These are phyloP conservation scores for Synodontis membranacea DNA, from an alignment of 2,113 vertebrate species.

Conservation along the genomic window DNA sequence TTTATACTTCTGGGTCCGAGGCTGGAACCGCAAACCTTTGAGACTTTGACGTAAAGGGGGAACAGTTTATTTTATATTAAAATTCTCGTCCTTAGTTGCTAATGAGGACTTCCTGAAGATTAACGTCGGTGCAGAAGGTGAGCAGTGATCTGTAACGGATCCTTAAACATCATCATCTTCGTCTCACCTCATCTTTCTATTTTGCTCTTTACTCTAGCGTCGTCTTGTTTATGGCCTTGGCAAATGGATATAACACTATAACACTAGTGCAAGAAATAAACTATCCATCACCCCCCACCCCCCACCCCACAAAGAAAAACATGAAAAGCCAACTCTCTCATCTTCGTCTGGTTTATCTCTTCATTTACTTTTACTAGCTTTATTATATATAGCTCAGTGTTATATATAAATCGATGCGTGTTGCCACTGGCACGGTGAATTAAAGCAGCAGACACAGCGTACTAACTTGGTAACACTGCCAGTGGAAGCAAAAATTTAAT, in stretches of 20 bases:
- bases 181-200: not conserved
- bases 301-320: not conserved
- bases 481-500: not conserved
- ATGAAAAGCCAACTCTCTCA: not conserved
- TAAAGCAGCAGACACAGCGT: not conserved
- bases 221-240: not conserved
- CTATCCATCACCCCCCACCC: not conserved
- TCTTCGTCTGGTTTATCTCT: not conserved
- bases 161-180: not conserved
- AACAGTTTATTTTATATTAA: not conserved
- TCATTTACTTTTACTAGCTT: not conserved
- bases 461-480: not conserved
- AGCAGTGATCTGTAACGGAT: not conserved
- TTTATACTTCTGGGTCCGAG: not conserved
- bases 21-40: not conserved
- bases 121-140: not conserved
- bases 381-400: not conserved
- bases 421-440: not conserved
- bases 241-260: not conserved
- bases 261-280: not conserved
- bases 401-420: not conserved
- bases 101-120: not conserved
- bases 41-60: not conserved
- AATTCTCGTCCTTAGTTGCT: not conserved
- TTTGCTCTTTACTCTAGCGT: not conserved